Conservation (phyloP, 2,888 invertebrate genomes). For the Drosophila flavopinicola region DNA sequence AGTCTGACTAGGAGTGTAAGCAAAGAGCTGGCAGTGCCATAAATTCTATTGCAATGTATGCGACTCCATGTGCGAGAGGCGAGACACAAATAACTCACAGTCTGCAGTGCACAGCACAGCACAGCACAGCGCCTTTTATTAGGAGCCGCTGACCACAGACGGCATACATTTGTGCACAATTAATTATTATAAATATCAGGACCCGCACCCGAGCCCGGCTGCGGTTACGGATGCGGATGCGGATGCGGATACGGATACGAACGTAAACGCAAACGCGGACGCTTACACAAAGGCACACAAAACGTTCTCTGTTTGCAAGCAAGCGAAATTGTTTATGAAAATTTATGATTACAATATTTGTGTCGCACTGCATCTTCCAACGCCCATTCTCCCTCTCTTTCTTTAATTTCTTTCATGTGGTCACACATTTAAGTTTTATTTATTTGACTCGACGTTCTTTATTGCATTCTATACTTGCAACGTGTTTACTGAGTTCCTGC, state of each 20-base stretch:
- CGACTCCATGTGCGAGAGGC: conserved; percentile 44
- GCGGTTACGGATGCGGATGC: conserved; percentile 28
- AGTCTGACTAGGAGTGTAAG: background rate
- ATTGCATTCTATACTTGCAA: conserved; percentile 49
- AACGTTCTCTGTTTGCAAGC: conserved; percentile 56
- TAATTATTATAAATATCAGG: conserved; percentile 84
- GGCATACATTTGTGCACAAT: conserved; percentile 82
- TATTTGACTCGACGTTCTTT: conserved; percentile 45
- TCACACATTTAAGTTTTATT: conserved; percentile 56
- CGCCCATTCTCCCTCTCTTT: background rate
- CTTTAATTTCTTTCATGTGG: conserved; percentile 6
- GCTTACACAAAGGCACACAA: conserved; percentile 47
- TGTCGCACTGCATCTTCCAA: conserved; percentile 73
- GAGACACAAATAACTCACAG: conserved; percentile 77
- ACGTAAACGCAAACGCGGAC: conserved; percentile 41
- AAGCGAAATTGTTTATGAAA: conserved; percentile 78
- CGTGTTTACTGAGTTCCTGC: conserved; percentile 29
- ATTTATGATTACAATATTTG: conserved; percentile 80
- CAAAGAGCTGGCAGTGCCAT: conserved; percentile 40
- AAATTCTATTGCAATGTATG: conserved; percentile 70
- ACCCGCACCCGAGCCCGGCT: conserved; percentile 46
- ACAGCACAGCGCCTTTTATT: conserved; percentile 63
- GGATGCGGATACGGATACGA: conserved; percentile 38
- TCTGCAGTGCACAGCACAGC: conserved; percentile 60
- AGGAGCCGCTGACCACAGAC: conserved; percentile 71